Percentiles rank a stretch among this genome's conserved stretches.
phyloP scores from a whole-genome alignment of 2,888 invertebrate species.

The Lagria hirta region DNA sequence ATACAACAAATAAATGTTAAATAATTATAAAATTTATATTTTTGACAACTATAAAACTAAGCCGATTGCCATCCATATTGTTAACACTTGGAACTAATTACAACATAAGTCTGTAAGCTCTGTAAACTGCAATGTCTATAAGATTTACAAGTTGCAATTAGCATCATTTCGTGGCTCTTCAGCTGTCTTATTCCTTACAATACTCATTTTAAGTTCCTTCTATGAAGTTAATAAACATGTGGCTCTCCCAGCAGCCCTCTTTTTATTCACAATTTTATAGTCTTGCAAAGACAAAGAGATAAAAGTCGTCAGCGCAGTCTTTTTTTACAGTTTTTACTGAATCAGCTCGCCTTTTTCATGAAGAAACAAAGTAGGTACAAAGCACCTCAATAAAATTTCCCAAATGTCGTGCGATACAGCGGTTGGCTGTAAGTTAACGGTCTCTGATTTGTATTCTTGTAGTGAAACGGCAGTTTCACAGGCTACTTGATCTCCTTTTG shows the following conservation, averaged over 20 bases:
- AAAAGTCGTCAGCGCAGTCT: background rate
- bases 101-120: no score
- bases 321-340: conserved; percentile 20
- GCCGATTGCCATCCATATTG: no score
- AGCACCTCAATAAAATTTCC: conserved; percentile 45
- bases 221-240: no score
- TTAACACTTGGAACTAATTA: no score
- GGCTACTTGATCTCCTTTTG: conserved; percentile 45
- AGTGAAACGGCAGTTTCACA: conserved; percentile 47
- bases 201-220: no score
- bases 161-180: no score
- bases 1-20: no score
- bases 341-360: conserved; percentile 31
- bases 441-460: conserved; percentile 48
- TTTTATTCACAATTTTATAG: conserved; percentile 13
- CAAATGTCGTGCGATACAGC: conserved; percentile 42
- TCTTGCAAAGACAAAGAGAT: conserved; percentile 18
- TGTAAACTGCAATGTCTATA: no score
- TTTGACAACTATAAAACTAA: no score
- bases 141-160: no score
- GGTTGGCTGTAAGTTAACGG: conserved; percentile 41
- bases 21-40: no score
- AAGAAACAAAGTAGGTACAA: conserved; percentile 46
- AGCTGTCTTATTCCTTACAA: no score
- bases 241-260: background rate